These are phyloP conservation scores for Isaurus tuberculatus DNA, from an alignment of 92 coral and sea anemone species.

Conservation along the genomic window DNA sequence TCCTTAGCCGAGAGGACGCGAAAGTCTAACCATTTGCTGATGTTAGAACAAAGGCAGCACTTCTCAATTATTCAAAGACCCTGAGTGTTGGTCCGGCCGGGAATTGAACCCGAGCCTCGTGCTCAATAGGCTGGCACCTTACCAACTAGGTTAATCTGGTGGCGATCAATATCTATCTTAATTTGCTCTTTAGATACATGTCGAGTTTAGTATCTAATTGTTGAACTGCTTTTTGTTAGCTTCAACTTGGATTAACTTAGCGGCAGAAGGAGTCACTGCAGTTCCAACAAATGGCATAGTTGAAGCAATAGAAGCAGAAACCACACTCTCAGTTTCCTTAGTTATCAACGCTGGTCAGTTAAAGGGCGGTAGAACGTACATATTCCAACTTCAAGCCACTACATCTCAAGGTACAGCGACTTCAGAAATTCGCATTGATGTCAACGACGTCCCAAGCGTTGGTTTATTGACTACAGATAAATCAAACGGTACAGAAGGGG, in stretches of 20 bases:
- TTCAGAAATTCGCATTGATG: constrained; percentile 7
- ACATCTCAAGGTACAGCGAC: constrained; percentile 9
- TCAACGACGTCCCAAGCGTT: constrained; percentile 13
- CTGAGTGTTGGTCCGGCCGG: too few species aligned
- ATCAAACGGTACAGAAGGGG: constrained; percentile 1
- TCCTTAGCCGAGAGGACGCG: too few species aligned
- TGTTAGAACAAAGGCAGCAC: too few species aligned
- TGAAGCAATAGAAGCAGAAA: not conserved
- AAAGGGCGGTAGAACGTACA: constrained; percentile 13
- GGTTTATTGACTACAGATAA: not conserved
- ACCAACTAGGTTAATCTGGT: too few species aligned
- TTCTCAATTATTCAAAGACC: too few species aligned
- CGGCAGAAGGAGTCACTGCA: not conserved
- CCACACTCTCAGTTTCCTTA: not conserved
- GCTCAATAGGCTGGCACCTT: too few species aligned
- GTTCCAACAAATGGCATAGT: constrained; percentile 10
- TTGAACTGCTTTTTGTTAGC: not conserved
- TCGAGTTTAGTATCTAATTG: not conserved
- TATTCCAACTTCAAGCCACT: constrained; percentile 3
- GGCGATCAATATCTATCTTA: too few species aligned
- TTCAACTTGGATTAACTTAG: constrained; percentile 6
- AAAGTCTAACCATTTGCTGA: too few species aligned
- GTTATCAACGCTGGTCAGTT: constrained; percentile 20
- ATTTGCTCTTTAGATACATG: not conserved
- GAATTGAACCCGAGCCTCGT: too few species aligned